A percentile compares a stretch with the other conserved stretches of the same genome.
These are phyloP conservation scores for Palloptera scutellata DNA, from an alignment of 2,888 invertebrate genomes.

Conservation along the genomic window DNA sequence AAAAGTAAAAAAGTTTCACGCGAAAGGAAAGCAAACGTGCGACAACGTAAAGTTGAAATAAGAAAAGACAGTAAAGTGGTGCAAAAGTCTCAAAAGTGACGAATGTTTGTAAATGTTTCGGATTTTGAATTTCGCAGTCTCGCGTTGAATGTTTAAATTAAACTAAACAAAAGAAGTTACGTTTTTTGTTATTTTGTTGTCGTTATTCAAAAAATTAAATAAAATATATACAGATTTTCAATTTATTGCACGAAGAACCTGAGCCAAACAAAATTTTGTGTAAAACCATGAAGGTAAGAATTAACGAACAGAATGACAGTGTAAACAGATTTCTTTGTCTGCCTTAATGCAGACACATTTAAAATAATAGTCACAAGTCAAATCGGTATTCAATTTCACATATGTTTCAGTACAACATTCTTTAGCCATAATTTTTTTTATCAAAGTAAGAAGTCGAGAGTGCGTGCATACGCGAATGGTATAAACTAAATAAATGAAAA, in stretches of 20 bases:
- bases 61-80: slow-evolving; percentile 9
- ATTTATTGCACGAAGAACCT: slow-evolving; percentile 16
- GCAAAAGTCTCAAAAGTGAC: slow-evolving; percentile 11
- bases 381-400: too few relatives aligned
- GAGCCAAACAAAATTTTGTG: slow-evolving; percentile 9
- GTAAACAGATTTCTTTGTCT: too few relatives aligned
- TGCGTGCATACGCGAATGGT: too few relatives aligned
- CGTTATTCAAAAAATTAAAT: not conserved
- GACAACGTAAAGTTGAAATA: not conserved
- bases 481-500: too few relatives aligned
- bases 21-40: not conserved
- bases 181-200: not conserved
- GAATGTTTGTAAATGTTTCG: slow-evolving; percentile 3
- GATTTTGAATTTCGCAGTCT: not conserved
- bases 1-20: not conserved
- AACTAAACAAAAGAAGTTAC: not conserved
- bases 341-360: too few relatives aligned
- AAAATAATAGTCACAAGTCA: too few relatives aligned
- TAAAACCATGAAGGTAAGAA: slow-evolving; percentile 21
- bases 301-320: not conserved
- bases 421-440: too few relatives aligned
- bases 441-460: too few relatives aligned
- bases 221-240: not conserved
- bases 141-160: not conserved
- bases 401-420: too few relatives aligned